Evolutionary conservation across 2,888 invertebrate species (phyloP), one percentile per base, ranked within the genome.

Genomic region (Arctia plantaginis): DNA sequence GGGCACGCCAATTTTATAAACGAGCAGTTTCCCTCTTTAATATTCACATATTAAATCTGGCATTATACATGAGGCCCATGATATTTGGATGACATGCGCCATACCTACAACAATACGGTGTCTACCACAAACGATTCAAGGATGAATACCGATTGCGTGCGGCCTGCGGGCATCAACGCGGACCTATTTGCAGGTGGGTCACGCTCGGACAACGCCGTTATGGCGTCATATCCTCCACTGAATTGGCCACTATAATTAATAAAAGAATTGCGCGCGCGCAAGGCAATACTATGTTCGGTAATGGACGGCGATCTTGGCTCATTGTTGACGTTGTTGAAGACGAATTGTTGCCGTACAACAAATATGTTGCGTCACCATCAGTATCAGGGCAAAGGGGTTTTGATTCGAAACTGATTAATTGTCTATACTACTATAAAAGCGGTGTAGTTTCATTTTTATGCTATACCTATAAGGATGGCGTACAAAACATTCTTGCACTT

Each of bases 221-320:
- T 94, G 94, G 92, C 95, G 94, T 95, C 95, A 95, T 94, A 95
- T 95, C 95, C 95, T 95, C 91, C 79, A 87, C 92, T 88, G 90
- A 93, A 94, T 94, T 95, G 94, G 94, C 87, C 89, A 92, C 89
- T 86, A 89, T 91, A 94, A 95, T 95, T 95, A 95, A 95, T 95
- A 95, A 95, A 95, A 95, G 92, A 91, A 92, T 90, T 91, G 94
- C 91, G 94, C 91, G 88, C 88, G 90, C 89, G 88, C 92, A 91
- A 90, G 87, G 88, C 89, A 89, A 87, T 84, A 77, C 94, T 94
- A 92, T 94, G 93, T 94, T 93, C 92, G 94, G 94, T 89, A 89
- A 88, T 89, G 89, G 88, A 83, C 87, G 86, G 85, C 83, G 80
- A 84, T 89, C 89, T 85, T 88, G 91, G 87, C 88, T 91, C 92